Evolutionary conservation across 64 coral and sea anemone species (phyloP).

Genomic region (Actinia equina): DNA sequence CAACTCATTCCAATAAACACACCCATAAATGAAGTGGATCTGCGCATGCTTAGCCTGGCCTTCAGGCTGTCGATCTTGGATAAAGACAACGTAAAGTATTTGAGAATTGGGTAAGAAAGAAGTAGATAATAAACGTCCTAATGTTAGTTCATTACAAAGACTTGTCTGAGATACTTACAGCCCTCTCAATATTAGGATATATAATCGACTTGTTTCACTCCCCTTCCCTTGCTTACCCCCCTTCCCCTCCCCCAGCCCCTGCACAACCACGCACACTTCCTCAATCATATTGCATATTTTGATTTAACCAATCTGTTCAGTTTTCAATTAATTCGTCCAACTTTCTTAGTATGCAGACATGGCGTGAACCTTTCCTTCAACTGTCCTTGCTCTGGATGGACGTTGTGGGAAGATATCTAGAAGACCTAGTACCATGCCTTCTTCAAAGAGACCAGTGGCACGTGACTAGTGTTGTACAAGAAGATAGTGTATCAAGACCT

Average conservation of each 20-base stretch:
- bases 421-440: slow-evolving; percentile 54
- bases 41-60: slow-evolving; percentile 65
- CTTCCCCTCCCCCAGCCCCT: no score
- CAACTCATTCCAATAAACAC: slow-evolving; percentile 34
- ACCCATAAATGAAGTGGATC: slow-evolving; percentile 45
- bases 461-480: slow-evolving; percentile 6
- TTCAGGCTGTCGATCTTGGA: slow-evolving; percentile 81
- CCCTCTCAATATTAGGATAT: no score
- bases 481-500: background rate
- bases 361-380: slow-evolving; percentile 68
- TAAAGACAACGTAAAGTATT: slow-evolving; percentile 23
- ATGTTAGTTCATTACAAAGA: no score
- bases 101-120: background rate
- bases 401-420: slow-evolving; percentile 49
- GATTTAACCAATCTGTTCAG: background rate
- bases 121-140: background rate
- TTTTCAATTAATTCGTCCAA: no score
- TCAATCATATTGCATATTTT: no score
- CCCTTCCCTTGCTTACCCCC: no score
- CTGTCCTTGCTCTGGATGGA: slow-evolving; percentile 75
- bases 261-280: no score
- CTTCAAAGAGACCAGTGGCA: slow-evolving; percentile 59
- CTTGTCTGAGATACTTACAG: no score
- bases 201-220: no score
- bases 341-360: slow-evolving; percentile 66